Evolutionary conservation across 2,797 vertebrate genomes (phyloP).

Genomic region (Chrysocyon brachyurus): DNA sequence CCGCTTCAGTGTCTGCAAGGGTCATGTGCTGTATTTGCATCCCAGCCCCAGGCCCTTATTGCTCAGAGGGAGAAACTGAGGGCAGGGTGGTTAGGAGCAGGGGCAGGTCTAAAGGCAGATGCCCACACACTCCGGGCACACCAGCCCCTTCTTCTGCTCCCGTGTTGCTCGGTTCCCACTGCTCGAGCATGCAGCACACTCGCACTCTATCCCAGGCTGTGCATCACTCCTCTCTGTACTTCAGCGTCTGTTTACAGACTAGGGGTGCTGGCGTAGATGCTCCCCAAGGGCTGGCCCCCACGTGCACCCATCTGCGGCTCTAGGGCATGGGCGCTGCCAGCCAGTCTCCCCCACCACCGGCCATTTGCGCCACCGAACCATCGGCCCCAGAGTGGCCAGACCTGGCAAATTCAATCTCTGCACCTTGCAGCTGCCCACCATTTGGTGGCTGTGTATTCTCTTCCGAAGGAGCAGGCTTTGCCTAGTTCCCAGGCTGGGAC

Average conservation of each 20-base stretch:
- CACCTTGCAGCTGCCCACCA: not conserved
- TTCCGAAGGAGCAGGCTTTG: not conserved
- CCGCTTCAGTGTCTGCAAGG: not conserved
- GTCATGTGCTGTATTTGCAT: not conserved
- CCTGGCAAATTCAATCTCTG: not conserved
- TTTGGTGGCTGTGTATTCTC: not conserved
- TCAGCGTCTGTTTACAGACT: not conserved
- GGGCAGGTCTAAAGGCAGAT: not conserved
- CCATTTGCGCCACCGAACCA: not conserved
- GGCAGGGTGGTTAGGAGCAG: not conserved
- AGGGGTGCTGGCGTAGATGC: not conserved
- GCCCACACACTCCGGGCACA: not conserved
- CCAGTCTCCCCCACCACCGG: not conserved
- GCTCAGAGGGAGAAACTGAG: not conserved
- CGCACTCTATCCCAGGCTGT: too few relatives aligned
- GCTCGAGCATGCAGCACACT: not conserved
- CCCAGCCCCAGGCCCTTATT: not conserved
- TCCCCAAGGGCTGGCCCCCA: not conserved
- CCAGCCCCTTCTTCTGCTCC: not conserved
- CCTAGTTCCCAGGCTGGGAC: not conserved
- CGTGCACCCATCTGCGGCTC: not conserved
- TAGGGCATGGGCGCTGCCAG: not conserved
- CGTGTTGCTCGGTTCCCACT: not conserved
- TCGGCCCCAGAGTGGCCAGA: not conserved
- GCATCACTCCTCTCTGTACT: not conserved